Evolutionary conservation across 2,113 vertebrate species (phyloP).

Genomic region (Acanthochromis polyacanthus): DNA sequence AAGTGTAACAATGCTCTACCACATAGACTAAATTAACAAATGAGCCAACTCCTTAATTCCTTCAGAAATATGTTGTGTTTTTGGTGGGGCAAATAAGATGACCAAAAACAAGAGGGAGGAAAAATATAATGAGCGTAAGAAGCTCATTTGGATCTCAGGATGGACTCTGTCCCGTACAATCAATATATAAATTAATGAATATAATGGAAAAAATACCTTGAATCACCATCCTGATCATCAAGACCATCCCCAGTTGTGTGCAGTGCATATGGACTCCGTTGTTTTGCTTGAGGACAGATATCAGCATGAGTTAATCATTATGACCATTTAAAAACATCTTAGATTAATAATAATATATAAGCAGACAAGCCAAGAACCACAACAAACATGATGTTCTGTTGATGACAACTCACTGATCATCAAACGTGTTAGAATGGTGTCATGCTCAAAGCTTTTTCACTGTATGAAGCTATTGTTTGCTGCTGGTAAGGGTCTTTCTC

Average conservation of each 20-base stretch:
- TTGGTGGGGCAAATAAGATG: not conserved
- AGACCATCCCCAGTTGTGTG: slow-evolving; percentile 87
- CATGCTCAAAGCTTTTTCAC: too few relatives aligned
- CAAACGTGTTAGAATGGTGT: too few relatives aligned
- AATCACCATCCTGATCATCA: slow-evolving; percentile 95
- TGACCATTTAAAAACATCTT: not conserved
- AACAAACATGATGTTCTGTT: not conserved
- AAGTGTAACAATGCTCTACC: not conserved
- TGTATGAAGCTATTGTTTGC: too few relatives aligned
- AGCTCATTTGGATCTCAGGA: slow-evolving; percentile 13
- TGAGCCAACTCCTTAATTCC: too few relatives aligned
- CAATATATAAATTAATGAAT: not conserved
- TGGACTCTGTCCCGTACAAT: not conserved
- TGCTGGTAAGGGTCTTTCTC: too few relatives aligned
- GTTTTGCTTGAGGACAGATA: slow-evolving; percentile 86
- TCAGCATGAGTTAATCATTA: not conserved
- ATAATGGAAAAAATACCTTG: slow-evolving; percentile 85
- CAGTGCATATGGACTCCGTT: slow-evolving; percentile 92
- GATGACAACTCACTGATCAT: not conserved
- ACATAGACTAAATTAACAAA: not conserved
- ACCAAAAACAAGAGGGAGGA: not conserved
- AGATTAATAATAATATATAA: not conserved
- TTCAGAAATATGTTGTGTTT: not conserved
- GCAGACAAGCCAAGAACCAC: not conserved
- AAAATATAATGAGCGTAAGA: not conserved